These are phyloP conservation scores for Netelia fuscicornis DNA, from an alignment of 2,888 invertebrate genomes.

Conservation along the genomic window DNA sequence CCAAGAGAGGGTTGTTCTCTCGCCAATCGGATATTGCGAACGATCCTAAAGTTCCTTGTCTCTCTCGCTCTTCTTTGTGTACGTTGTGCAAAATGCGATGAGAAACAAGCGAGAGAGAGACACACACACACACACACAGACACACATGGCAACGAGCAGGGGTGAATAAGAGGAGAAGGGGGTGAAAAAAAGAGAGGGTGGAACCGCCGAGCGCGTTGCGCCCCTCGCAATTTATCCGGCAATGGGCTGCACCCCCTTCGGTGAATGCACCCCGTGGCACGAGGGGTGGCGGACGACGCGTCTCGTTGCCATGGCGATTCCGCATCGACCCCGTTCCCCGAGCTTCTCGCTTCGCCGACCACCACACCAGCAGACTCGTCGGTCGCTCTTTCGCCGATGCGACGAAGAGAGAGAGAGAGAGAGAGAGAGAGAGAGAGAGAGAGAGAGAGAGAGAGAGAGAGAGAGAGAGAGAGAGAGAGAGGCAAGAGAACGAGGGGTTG, in stretches of 20 bases:
- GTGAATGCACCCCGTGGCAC: constrained; percentile 84
- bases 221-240: constrained; percentile 75
- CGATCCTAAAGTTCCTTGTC: background rate
- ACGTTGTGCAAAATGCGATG: background rate
- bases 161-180: background rate
- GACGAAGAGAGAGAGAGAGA: constrained; percentile 28
- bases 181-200: constrained; percentile 20
- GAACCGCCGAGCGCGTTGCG: constrained; percentile 80
- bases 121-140: background rate
- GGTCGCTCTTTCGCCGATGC: constrained; percentile 43
- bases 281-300: constrained; percentile 87
- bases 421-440: constrained; percentile 13
- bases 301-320: constrained; percentile 86
- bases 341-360: constrained; percentile 75
- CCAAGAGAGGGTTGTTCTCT: constrained; percentile 29
- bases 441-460: constrained; percentile 34
- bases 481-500: constrained; percentile 13
- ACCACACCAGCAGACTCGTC: constrained; percentile 73
- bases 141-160: background rate
- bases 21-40: constrained; percentile 13
- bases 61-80: background rate
- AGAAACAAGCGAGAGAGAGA: too few relatives aligned
- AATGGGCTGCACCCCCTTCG: constrained; percentile 79
- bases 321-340: constrained; percentile 85
- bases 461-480: constrained; percentile 16